phyloP scores from a whole-genome alignment of 2,888 invertebrate genomes.

The Tetropium fuscum region DNA sequence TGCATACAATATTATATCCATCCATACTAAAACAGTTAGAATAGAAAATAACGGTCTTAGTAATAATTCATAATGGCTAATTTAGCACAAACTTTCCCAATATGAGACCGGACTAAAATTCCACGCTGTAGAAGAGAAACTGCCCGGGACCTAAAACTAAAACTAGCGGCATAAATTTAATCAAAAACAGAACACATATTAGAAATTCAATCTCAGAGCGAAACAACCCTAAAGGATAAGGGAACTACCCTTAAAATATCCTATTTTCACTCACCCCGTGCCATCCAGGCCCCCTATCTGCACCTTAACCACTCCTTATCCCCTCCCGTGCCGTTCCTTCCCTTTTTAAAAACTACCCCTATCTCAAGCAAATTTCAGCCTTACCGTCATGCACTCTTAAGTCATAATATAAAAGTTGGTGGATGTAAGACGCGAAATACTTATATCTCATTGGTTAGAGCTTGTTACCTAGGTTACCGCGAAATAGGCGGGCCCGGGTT shows the following conservation, averaged over 20 bases:
- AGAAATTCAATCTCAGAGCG: slow-evolving; percentile 66
- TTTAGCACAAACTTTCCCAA: slow-evolving; percentile 57
- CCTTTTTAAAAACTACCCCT: slow-evolving; percentile 57
- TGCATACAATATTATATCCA: too few relatives aligned
- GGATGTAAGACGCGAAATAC: slow-evolving; percentile 63
- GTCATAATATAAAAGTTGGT: slow-evolving; percentile 57
- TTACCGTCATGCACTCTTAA: slow-evolving; percentile 59
- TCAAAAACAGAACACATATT: slow-evolving; percentile 67
- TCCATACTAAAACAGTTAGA: too few relatives aligned
- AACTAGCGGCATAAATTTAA: slow-evolving; percentile 64
- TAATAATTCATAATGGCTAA: slow-evolving; percentile 53
- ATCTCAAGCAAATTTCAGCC: slow-evolving; percentile 61
- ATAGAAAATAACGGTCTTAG: slow-evolving; percentile 43
- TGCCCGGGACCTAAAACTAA: slow-evolving; percentile 51
- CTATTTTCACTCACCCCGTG: slow-evolving; percentile 53
- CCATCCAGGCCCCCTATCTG: slow-evolving; percentile 33
- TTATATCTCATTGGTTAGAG: slow-evolving; percentile 64
- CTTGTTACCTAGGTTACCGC: slow-evolving; percentile 62
- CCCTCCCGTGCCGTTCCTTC: slow-evolving; percentile 46
- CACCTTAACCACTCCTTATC: slow-evolving; percentile 58
- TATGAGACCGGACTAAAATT: slow-evolving; percentile 53
- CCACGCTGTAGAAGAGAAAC: slow-evolving; percentile 45
- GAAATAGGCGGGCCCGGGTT: slow-evolving; percentile 51
- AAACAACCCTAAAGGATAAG: slow-evolving; percentile 65
- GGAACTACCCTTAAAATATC: slow-evolving; percentile 59